phyloP scores from a whole-genome alignment of 35 echinoderm and acorn worm species.

The Patiria miniata region DNA sequence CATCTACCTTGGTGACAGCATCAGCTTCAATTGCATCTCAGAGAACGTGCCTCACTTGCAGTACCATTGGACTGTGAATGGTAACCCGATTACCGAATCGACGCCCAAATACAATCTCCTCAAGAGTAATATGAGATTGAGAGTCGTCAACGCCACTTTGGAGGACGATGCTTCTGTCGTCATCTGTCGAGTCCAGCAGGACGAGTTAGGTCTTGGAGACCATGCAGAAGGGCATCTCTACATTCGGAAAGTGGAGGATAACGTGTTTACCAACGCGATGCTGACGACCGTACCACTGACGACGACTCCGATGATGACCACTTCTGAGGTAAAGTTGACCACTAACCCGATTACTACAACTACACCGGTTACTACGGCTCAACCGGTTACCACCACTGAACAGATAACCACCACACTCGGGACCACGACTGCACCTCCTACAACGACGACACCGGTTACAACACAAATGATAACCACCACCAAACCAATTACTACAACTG shows the following conservation, averaged over 20 bases:
- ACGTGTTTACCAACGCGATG: not conserved
- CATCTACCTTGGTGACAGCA: constrained; percentile 30
- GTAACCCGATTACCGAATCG: constrained; percentile 41
- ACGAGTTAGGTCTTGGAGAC: not conserved
- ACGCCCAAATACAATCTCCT: not conserved
- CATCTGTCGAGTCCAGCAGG: not conserved
- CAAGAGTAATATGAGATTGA: not conserved
- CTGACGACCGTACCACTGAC: not conserved
- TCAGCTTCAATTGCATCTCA: constrained; percentile 56
- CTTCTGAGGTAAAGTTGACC: not conserved
- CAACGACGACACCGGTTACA: not conserved
- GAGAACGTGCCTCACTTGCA: constrained; percentile 55
- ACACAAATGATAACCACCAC: not conserved
- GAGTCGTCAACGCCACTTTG: not conserved
- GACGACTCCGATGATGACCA: not conserved
- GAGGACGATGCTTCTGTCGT: constrained; percentile 8
- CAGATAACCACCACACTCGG: not conserved
- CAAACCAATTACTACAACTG: not conserved
- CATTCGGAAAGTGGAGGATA: not conserved
- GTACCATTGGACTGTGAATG: constrained; percentile 72
- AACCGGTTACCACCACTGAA: not conserved
- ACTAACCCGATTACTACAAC: not conserved
- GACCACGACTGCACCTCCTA: not conserved
- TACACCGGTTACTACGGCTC: not conserved
- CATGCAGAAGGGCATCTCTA: not conserved